Evolutionary conservation across 2,888 invertebrate genomes (phyloP), one percentile per base, ranked within the genome.

Genomic region (Nemotelus pantherinus): DNA sequence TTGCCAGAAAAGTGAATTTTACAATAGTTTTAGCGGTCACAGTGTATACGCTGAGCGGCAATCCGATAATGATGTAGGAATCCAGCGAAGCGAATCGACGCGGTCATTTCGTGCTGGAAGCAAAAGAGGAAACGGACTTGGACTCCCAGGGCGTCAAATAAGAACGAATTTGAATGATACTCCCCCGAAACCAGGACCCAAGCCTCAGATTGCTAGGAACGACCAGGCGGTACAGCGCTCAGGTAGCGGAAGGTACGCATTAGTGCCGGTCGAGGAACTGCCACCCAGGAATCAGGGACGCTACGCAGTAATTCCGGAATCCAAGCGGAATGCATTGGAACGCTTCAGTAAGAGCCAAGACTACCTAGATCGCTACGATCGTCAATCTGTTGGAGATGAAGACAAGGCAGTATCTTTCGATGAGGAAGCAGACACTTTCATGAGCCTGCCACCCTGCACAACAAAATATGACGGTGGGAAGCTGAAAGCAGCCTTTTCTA

Each of bases 1-100:
- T 84, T 93, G 93, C 84, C 91, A 92, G 47, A 92, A 93, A 86
- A 94, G 94, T 84, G 94, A 94, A 83, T 91, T 89, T 81, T 89
- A 89, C 81, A 87, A 86, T 77, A 86, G 81, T 82, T 88, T 80
- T 63, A 78, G 80, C 5, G 50, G 78, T 9, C 79, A 70, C 80
- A 79, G 78, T 76, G 48, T 89, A 88, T 78, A 85, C 85, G 7
- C 44, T 10, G 47, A 78, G n/a, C 64, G 0, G 87, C 87, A 78
- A 83, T 88, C 0, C 39, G 85, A 84, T 77, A 82, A 85, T 53
- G 68, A 64, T 55, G 60, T 75, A 77, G 85, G 85, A 55, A 84
- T 87, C 79, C 77, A 90, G 84, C 82, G 87, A 81, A 87, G 86
- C 83, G 84, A 85, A 83, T 87, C 87, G 80, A 85, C 86, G 80